phyloP scores from a whole-genome alignment of 1,140 invertebrate species.

The Cydia amplana region DNA sequence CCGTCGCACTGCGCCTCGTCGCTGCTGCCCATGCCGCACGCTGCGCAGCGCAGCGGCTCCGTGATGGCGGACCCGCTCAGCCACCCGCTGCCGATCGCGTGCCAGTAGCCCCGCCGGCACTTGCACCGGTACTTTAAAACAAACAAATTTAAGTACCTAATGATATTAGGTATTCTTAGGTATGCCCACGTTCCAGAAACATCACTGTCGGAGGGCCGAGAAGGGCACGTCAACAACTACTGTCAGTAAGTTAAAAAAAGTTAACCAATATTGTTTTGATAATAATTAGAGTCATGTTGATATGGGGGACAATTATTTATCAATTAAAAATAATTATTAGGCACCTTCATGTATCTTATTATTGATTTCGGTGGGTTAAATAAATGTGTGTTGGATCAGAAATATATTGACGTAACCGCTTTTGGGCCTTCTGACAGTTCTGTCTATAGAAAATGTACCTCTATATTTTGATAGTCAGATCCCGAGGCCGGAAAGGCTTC shows the following conservation, averaged over 20 bases:
- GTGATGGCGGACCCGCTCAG: constrained; percentile 41
- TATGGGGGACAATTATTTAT: too few species aligned
- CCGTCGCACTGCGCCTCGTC: constrained; percentile 61
- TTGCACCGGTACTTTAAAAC: constrained; percentile 63
- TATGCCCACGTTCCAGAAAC: not conserved
- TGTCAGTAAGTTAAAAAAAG: too few species aligned
- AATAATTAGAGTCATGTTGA: too few species aligned
- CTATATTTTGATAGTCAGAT: constrained; percentile 47
- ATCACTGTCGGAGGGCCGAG: too few species aligned
- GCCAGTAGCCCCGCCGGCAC: constrained; percentile 64
- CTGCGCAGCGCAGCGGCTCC: constrained; percentile 51
- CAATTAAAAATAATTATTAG: too few species aligned
- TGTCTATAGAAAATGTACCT: constrained; percentile 43
- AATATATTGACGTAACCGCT: too few species aligned
- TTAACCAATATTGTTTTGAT: too few species aligned
- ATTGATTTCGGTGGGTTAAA: too few species aligned
- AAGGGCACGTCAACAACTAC: too few species aligned
- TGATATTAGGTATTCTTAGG: not conserved
- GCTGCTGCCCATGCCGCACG: constrained; percentile 59
- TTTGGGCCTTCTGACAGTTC: too few species aligned
- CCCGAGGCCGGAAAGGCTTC: constrained; percentile 52
- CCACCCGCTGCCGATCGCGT: constrained; percentile 53
- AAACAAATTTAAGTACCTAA: not conserved
- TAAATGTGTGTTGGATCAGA: too few species aligned
- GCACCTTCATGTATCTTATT: too few species aligned